Evolutionary conservation across 2,113 vertebrate genomes (phyloP).

Genomic region (Hystrix brachyura): DNA sequence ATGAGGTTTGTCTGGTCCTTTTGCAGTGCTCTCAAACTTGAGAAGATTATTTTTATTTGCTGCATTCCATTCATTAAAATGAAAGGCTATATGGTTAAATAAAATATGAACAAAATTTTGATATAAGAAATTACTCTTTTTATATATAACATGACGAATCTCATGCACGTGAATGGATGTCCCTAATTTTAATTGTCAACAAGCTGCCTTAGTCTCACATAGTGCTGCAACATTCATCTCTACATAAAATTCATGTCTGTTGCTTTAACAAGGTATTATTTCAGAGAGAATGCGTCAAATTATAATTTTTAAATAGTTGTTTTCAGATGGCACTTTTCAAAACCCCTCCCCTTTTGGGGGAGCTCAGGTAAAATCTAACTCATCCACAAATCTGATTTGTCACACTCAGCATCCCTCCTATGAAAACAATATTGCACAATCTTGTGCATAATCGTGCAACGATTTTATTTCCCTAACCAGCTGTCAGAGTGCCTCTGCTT

Average conservation of each 20-base stretch:
- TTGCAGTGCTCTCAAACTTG: background rate
- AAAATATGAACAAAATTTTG: background rate
- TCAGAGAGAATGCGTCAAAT: background rate
- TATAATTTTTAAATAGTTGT: background rate
- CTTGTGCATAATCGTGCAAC: background rate
- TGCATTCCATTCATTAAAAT: conserved; percentile 1
- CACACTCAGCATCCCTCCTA: background rate
- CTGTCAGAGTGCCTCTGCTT: background rate
- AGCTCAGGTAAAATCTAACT: background rate
- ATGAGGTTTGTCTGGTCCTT: background rate
- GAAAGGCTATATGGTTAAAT: background rate
- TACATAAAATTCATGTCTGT: background rate
- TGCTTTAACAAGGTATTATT: background rate
- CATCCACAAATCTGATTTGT: background rate
- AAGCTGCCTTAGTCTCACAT: background rate
- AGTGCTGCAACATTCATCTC: background rate
- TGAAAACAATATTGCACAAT: background rate
- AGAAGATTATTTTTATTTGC: background rate
- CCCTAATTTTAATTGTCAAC: background rate
- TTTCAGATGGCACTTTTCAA: background rate
- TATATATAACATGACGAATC: background rate
- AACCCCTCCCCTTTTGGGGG: background rate
- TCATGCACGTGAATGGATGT: background rate
- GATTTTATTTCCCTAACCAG: background rate
- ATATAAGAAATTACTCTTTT: background rate